Evolutionary conservation across 2,797 vertebrate species (phyloP), one percentile per base, ranked within the genome.

Genomic region (Strix occidentalis): DNA sequence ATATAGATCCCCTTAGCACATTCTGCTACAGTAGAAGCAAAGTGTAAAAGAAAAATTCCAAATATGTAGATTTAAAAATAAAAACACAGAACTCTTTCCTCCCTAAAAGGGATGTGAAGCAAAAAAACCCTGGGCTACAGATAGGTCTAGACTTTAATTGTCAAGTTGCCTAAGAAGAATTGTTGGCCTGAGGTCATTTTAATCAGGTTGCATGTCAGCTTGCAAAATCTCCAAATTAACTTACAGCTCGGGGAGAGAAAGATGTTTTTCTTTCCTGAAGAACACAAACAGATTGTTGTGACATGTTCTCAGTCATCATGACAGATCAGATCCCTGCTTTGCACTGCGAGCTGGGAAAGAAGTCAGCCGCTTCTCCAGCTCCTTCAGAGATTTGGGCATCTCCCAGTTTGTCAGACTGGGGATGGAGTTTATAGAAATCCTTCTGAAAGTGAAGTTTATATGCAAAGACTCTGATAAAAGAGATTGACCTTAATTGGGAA

Each of bases 151-250:
- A 89, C 89, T 95, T 95, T 97, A 95, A 97, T 96, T 95, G 70
- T 61, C 6, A 63, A 97, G 92, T 81, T 96, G 95, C 97, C 92
- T 96, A 96, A 96, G 97, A 96, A 97, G 97, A 97, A 96, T 94
- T 86, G 68, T 79, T 97, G 94, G 95, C 97, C 97, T 95, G 89
- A 19, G 98, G 98, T 98, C 97, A 97, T 98, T 97, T 98, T 97
- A 98, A 98, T 98, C 98, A 98, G 97, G 96, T 96, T 96, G 95
- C 94, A 94, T 96, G 97, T 97, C 97, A 98, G 97, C 97, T 98
- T 97, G 96, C 97, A 97, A 97, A 98, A 97, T 97, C 96, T 97
- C 98, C 97, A 97, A 98, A 98, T 98, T 97, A 98, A 96, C 96
- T 96, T 91, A 70, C 97, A 95, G 97, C 97, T 97, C 64, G 89